A percentile compares a stretch with the other conserved stretches of the same genome.
Evolutionary conservation across 2,797 vertebrate genomes (phyloP).

Genomic region (Mycteria americana): DNA sequence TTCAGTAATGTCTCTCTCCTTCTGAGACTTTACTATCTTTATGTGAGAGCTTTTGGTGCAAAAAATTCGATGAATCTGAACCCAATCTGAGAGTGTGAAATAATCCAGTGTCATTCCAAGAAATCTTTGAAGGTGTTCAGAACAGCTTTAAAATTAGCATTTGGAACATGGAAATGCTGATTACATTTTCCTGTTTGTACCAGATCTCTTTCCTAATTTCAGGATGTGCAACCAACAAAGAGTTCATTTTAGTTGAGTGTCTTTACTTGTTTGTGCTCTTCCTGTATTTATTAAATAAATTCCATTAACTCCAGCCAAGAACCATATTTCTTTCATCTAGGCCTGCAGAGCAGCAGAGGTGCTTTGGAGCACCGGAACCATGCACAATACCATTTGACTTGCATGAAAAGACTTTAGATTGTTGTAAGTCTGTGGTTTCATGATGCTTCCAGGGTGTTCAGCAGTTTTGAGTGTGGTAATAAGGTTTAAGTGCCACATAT

Average conservation of each 20-base stretch:
- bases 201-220: neutral
- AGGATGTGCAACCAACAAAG: neutral
- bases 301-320: neutral
- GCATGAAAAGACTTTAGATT: neutral
- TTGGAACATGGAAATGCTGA: neutral
- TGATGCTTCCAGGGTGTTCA: neutral
- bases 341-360: neutral
- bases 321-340: neutral
- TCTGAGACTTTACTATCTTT: neutral
- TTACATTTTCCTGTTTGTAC: neutral
- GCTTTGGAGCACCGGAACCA: neutral
- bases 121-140: neutral
- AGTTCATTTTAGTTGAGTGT: neutral
- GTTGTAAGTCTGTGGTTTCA: accelerated
- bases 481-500: neutral
- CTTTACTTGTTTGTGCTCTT: neutral
- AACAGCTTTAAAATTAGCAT: neutral
- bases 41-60: neutral
- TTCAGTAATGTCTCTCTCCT: neutral
- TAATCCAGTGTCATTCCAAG: neutral
- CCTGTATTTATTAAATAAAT: neutral
- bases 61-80: neutral
- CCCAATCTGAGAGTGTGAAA: neutral
- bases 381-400: neutral
- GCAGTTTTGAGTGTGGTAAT: neutral